Percentiles rank a stretch among this genome's conserved stretches.
These are phyloP conservation scores for Trichechus manatus DNA, from an alignment of 2,113 vertebrate genomes.

Conservation along the genomic window DNA sequence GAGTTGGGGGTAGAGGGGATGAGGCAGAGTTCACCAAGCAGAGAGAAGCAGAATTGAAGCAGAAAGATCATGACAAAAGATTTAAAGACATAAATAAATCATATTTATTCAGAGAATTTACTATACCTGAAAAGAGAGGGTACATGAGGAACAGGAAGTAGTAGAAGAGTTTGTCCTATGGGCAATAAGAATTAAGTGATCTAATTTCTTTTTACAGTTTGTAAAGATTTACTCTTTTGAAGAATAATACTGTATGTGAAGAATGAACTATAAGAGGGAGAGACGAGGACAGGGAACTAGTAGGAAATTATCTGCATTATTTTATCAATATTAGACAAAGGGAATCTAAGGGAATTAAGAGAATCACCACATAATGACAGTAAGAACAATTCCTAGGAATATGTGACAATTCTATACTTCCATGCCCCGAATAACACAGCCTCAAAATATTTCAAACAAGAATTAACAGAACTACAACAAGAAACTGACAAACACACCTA, in stretches of 20 bases:
- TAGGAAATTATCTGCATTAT: neutral
- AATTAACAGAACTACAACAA: conserved; percentile 14
- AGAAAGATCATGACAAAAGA: neutral
- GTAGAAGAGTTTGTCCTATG: neutral
- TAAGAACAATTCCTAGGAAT: conserved; percentile 12
- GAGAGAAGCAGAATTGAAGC: neutral
- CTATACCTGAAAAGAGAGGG: neutral
- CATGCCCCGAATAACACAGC: neutral
- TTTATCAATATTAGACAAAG: neutral
- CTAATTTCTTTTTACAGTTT: neutral
- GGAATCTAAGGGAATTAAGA: neutral
- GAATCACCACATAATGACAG: neutral
- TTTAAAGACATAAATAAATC: neutral
- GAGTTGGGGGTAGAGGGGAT: neutral
- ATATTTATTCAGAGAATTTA: neutral
- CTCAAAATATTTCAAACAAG: neutral
- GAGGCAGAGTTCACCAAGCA: neutral
- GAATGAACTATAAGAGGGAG: neutral
- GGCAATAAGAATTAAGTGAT: neutral
- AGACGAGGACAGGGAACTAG: neutral
- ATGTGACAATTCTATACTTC: neutral
- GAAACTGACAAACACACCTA: neutral
- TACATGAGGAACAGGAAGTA: neutral
- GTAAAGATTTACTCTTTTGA: neutral
- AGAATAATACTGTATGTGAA: neutral